Evolutionary conservation across 2,113 vertebrate genomes (phyloP), one percentile per base, ranked within the genome.

Genomic region (Vidua macroura): DNA sequence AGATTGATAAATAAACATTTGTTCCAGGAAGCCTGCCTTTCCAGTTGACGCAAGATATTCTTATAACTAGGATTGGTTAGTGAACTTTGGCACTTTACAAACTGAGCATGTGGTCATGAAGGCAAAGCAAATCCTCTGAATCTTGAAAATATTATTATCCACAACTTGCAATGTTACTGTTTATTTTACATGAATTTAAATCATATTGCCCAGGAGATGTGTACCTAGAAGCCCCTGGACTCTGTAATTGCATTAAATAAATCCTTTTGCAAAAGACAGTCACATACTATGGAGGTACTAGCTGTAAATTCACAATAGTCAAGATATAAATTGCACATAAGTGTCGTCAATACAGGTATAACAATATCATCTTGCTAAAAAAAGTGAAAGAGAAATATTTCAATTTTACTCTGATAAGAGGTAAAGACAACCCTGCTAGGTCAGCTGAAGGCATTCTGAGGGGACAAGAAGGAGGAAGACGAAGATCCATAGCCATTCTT

Each of bases 61-160:
- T 56, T n/a, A 48, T 60, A 82, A 53, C 7, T 73, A n/a, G 15
- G 10, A 53, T 35, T 0, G 0, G 33, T 7, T 67, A 16, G 12
- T 51, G 53, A 88, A 69, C n/a, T 69, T 83, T 8, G 23, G 7
- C 22, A 68, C 37, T 73, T 68, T 49, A 37, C 79, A 81, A 77
- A 39, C 31, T 39, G 31, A 69, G 6, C 1, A 2, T 48, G 15
- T 44, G 22, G 11, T 52, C 58, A 39, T 11, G 23, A 74, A 83
- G 8, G 24, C 15, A 73, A 63, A 95, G 49, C 0, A 2, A 4
- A 55, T 31, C 27, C 15, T 91, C 28, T 81, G 22, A 78, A 70
- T 78, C 60, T 58, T n/a, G 25, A 43, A 76, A 91, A 19, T 2
- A 4, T 24, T 53, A 43, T 53, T 66, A 30, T 7, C 8, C 15